Evolutionary conservation across 1,140 invertebrate species (phyloP).

Genomic region (Limonius californicus): DNA sequence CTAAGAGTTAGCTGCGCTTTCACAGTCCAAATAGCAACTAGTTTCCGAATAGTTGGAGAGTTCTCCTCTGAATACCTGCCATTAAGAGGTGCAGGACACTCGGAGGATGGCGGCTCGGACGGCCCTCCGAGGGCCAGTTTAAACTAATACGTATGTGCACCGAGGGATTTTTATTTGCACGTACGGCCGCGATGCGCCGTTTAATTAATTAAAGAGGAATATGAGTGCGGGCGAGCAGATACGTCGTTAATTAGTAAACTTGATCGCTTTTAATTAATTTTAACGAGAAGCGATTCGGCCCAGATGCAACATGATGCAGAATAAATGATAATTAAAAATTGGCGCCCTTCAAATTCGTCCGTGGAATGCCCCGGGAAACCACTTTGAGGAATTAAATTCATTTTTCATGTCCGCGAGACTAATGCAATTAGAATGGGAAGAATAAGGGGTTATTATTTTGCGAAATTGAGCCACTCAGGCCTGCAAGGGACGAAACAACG

Average conservation of each 20-base stretch:
- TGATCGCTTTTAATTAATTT: conserved; percentile 13
- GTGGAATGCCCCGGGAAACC: not conserved
- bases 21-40: too few species aligned
- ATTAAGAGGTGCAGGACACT: not conserved
- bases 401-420: not conserved
- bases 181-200: not conserved
- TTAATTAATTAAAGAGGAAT: not conserved
- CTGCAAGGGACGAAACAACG: too few species aligned
- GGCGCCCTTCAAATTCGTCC: not conserved
- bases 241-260: conserved; percentile 3
- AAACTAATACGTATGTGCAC: not conserved
- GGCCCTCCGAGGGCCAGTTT: not conserved
- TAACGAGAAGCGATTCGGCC: not conserved
- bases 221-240: not conserved
- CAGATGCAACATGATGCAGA: conserved; percentile 7
- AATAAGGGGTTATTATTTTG: too few species aligned
- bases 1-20: too few species aligned
- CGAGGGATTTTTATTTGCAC: not conserved
- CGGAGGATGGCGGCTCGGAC: not conserved
- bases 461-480: too few species aligned
- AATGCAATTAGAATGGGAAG: not conserved
- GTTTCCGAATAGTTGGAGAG: not conserved
- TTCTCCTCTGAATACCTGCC: not conserved
- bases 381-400: not conserved
- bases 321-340: conserved; percentile 6